Evolutionary conservation across 2,888 invertebrate genomes (phyloP).

Genomic region (Lucinisca nassula): DNA sequence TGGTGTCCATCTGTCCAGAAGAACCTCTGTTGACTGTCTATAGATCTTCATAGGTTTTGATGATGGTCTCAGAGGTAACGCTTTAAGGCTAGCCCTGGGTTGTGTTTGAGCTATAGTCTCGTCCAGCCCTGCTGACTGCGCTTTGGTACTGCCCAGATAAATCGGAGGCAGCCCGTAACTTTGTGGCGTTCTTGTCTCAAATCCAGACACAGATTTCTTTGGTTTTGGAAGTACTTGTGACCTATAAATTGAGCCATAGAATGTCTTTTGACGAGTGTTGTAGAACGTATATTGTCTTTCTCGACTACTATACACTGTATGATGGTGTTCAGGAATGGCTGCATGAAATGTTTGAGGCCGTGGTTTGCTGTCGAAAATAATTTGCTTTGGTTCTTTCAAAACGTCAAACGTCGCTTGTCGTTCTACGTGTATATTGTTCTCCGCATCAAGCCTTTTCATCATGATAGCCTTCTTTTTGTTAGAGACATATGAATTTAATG

Average conservation of each 20-base stretch:
- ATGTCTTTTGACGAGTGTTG: constrained; percentile 6
- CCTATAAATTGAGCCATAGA: constrained; percentile 13
- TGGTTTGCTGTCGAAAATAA: neutral
- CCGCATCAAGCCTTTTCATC: constrained; percentile 29
- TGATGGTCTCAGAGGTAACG: constrained; percentile 62
- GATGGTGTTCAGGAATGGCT: neutral
- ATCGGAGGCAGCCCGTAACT: constrained; percentile 61
- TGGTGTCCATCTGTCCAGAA: constrained; percentile 49
- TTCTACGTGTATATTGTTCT: constrained; percentile 13
- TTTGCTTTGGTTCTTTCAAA: neutral
- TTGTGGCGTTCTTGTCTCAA: constrained; percentile 38
- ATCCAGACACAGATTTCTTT: constrained; percentile 51
- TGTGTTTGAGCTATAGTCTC: neutral
- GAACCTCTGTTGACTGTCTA: constrained; percentile 65
- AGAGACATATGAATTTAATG: constrained; percentile 73
- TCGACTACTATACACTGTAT: neutral
- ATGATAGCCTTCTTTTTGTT: constrained; percentile 50
- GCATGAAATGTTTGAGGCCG: neutral
- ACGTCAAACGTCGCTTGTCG: constrained; percentile 43
- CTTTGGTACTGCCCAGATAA: neutral
- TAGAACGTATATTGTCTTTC: neutral
- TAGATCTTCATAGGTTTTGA: constrained; percentile 72
- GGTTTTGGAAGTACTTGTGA: constrained; percentile 36
- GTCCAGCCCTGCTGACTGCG: neutral
- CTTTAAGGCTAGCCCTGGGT: neutral